These are phyloP conservation scores for Ramphastos sulfuratus DNA, from an alignment of 2,113 vertebrate genomes.

Conservation along the genomic window DNA sequence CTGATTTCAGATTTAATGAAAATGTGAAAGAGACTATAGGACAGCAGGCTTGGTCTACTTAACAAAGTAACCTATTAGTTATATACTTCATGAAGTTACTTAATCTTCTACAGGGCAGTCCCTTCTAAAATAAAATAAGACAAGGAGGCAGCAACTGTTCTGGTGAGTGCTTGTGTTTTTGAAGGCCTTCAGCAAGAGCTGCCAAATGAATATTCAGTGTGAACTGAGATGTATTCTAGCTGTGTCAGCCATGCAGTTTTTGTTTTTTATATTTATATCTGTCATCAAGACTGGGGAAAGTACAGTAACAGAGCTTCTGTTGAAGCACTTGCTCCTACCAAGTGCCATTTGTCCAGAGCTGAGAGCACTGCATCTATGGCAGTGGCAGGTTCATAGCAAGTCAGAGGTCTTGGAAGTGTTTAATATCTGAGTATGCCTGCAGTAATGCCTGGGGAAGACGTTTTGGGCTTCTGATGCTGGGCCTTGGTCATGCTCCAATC, in stretches of 20 bases:
- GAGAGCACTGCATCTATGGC: not conserved
- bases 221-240: not conserved
- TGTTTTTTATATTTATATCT: not conserved
- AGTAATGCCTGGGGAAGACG: not conserved
- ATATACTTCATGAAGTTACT: conserved; percentile 10
- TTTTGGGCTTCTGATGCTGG: not conserved
- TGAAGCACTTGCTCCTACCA: not conserved
- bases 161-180: not conserved
- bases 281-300: not conserved
- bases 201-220: conserved; percentile 9
- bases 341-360: not conserved
- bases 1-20: conserved; percentile 51
- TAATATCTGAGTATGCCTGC: not conserved
- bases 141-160: not conserved
- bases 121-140: not conserved
- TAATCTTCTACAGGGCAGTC: not conserved
- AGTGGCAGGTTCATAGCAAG: not conserved
- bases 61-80: conserved; percentile 35
- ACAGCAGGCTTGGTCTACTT: conserved; percentile 10
- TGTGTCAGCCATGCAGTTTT: not conserved
- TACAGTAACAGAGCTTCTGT: not conserved
- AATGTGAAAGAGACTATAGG: conserved; percentile 30
- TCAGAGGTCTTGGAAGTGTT: not conserved
- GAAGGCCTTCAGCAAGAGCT: not conserved
- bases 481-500: not conserved